Base-by-base conservation (phyloP, 2,113 vertebrate genomes). In the Thalassoma bifasciatum region DNA sequence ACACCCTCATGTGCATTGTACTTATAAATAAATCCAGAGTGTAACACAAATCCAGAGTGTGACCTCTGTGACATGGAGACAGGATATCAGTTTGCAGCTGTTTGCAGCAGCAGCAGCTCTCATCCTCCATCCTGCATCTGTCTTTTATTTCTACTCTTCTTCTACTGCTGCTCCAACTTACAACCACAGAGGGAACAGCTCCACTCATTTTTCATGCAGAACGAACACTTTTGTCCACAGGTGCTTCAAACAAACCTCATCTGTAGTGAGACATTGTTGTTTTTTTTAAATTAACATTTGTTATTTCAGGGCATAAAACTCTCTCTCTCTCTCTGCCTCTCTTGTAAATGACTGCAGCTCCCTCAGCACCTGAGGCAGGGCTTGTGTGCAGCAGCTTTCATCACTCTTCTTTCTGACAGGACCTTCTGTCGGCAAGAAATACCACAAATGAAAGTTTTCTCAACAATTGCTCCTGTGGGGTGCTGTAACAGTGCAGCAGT, bases 81-180 rank as follows among this genome's bases (percentile, higher is more conserved):
- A 16, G 30, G 70, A 64, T 61, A 67, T 37, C 38, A 5, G 66
- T 62, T 23, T 66, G 69, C 81, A 83, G 85, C 75, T 86, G 89
- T 75, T 69, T 71, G 34, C 4, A 30, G 71, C 63, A 57, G n/a
- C n/a, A 61, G 74, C 23, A 42, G 61, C 51, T 21, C 10, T 66
- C 74, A 2, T 24, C 66, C 58, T 74, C 42, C 42, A 40, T 50
- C 70, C 57, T 79, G 47, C 58, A 58, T 85, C 61, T 69, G 51
- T 54, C 56, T 36, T 38, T 22, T 58, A 21, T 77, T 54, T 73
- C 17, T 23, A 4, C 19, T 47, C 17, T n/a, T 10, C 38, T 19
- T 26, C 26, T 38, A 24, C 16, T 4, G 30, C 30, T 30, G 6
- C 30, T 17, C 16, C 5, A 7, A 64, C 38, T 6, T 19, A 19